phyloP scores from a whole-genome alignment of 2,113 vertebrate genomes.

The Cricetomys ansorgei region DNA sequence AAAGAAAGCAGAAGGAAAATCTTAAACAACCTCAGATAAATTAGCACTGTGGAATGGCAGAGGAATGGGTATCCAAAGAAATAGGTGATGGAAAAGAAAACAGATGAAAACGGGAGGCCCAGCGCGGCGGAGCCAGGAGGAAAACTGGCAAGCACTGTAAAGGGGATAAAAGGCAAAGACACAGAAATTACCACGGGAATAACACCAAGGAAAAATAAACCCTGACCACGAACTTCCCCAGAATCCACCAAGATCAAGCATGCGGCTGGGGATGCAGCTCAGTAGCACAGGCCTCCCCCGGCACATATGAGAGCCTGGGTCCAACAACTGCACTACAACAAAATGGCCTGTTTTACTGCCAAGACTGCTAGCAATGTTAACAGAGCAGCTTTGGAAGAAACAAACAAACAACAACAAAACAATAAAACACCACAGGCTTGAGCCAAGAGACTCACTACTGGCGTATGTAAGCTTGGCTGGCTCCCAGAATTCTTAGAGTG shows the following conservation, averaged over 20 bases:
- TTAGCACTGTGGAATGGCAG: rapidly evolving
- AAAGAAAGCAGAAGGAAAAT: not conserved
- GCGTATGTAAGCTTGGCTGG: not conserved
- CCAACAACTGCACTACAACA: not conserved
- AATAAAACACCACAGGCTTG: not conserved
- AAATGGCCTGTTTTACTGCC: not conserved
- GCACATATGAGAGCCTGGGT: not conserved
- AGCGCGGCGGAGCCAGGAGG: not conserved
- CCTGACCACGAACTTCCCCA: not conserved
- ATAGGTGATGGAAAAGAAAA: not conserved
- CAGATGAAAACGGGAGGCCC: not conserved
- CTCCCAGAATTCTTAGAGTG: not conserved
- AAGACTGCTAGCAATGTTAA: not conserved
- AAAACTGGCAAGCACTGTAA: not conserved
- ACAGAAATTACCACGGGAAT: not conserved
- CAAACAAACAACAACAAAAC: not conserved
- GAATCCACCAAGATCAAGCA: not conserved
- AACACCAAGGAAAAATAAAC: not conserved
- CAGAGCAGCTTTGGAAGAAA: not conserved
- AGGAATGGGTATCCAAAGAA: not conserved
- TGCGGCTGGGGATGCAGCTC: not conserved
- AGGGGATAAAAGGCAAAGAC: not conserved
- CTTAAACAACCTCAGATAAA: not conserved
- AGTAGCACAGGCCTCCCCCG: not conserved
- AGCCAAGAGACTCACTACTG: not conserved